Base-by-base conservation (phyloP, 2,888 invertebrate species). In the Marronus borbonicus region DNA sequence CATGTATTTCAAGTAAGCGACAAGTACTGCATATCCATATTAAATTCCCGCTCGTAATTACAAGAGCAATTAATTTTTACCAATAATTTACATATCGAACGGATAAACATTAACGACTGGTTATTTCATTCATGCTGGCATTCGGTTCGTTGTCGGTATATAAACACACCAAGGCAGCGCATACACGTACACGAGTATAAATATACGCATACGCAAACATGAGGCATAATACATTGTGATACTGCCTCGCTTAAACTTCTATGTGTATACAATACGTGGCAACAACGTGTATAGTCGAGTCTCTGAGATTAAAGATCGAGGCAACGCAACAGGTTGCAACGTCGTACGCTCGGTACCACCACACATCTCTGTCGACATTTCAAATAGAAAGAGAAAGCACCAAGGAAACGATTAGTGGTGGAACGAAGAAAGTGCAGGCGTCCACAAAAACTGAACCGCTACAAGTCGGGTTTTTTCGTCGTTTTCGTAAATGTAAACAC, bases 291-390 rank as follows among this genome's bases (percentile, higher is more conserved):
- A 85, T 81, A 75, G 80, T 14, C 55, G 39, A 52, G 60, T 58
- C 80, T 79, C 24, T 79, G 83, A 84, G 84, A 85, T 84, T 85
- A 84, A 83, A 83, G 81, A 83, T 82, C 83, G 82, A 82, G 49
- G 79, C 81, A 79, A 78, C 76, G 83, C 84, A 85, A 85, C 85
- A 86, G 83, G 85, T 85, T 84, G 86, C 86, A 86, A 86, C 86
- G 80, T 68, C 58, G 79, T 76, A 74, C 64, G 74, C 17, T 72
- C 72, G 44, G 72, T 72, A 79, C 62, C 66, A 79, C 74, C 76
- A 79, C 79, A 76, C 79, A 79, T 77, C 79, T 77, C 77, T 55
- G 64, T 44, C 76, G 55, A 76, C 76, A 68, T 76, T 60, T 68
- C 66, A 60, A 69, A 76, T 49, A 76, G 60, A 76, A 76, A 76